Evolutionary conservation across 2,888 invertebrate species (phyloP).

Genomic region (Punctoribates punctum): DNA sequence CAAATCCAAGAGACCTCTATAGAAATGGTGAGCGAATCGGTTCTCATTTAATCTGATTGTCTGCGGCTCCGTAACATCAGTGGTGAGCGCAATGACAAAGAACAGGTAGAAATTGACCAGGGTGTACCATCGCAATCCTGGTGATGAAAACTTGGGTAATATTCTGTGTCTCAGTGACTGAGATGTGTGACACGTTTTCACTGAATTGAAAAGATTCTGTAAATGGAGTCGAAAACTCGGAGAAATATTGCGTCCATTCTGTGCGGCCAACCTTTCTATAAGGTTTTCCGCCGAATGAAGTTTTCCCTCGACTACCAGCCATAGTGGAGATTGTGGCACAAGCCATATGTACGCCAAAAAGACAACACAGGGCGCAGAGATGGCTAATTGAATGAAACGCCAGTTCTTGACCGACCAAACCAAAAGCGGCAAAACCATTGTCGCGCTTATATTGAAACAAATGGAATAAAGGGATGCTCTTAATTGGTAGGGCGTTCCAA

Average conservation of each 20-base stretch:
- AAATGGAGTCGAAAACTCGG: conserved; percentile 46
- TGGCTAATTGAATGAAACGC: conserved; percentile 48
- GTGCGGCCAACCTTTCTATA: conserved; percentile 44
- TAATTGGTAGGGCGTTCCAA: conserved; percentile 47
- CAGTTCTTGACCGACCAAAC: conserved; percentile 48
- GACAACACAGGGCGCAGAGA: conserved; percentile 47
- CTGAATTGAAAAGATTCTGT: conserved; percentile 44
- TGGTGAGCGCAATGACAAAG: conserved; percentile 45
- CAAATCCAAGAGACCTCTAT: conserved; percentile 46
- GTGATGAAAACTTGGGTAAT: conserved; percentile 38
- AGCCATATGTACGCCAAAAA: conserved; percentile 47
- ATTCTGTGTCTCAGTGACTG: conserved; percentile 20
- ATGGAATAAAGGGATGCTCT: conserved; percentile 43
- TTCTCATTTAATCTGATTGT: conserved; percentile 46
- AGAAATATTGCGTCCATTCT: conserved; percentile 45
- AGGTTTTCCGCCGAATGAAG: conserved; percentile 43
- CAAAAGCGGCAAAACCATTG: conserved; percentile 45
- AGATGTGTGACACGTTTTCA: conserved; percentile 37
- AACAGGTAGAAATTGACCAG: conserved; percentile 43
- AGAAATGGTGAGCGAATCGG: conserved; percentile 45
- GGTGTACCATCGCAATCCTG: conserved; percentile 42
- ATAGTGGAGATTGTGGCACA: conserved; percentile 42
- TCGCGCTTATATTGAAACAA: conserved; percentile 44
- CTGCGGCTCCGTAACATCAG: conserved; percentile 43
- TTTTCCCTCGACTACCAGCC: conserved; percentile 43